Evolutionary conservation across 2,113 vertebrate genomes (phyloP), one percentile per base, ranked within the genome.

Genomic region (Chrysemys picta): DNA sequence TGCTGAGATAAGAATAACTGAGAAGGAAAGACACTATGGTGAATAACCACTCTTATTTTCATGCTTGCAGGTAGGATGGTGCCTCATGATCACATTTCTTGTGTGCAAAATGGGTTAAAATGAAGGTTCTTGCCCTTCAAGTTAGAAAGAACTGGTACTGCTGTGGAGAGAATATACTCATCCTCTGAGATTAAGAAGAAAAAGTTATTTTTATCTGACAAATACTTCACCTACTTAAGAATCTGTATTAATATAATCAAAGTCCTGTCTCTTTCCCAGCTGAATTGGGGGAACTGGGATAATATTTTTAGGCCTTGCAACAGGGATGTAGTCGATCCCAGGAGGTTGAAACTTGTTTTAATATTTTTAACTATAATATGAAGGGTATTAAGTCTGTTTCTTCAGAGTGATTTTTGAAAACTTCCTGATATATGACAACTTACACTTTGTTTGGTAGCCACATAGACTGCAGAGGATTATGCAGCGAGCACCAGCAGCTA

Each of bases 391-490:
- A 88, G 72, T 88, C 1, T 47, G 1, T 92, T 57, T 11, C 19
- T 69, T 22, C 38, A 1, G 13, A 80, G 16, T 45, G 69, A 82
- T 19, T 89, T 9, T 35, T 85, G 10, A 82, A 65, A 50, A 13
- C 22, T 47, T 45, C 54, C 69, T 42, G 69, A 27, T 38, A 12
- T 13, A 45, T 81, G 47, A 54, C 54, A 10, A 79, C 84, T 75
- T 53, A 88, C 35, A 84, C 21, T 95, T 89, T 72, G 1, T 89
- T 97, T 22, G 6, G 75, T 95, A 98, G 98, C 98, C 98, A 93
- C 97, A 96, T 91, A 98, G 96, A 84, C 94, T 97, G 72, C 98
- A 98, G 95, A 99, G 97, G 98, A 97, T 93, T 91, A 95, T 95
- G 4, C 98, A 98, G 76, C 98, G 85, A 95, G 96, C 97, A 21